phyloP scores from a whole-genome alignment of 2,797 vertebrate genomes.

The Rhinella marina region DNA sequence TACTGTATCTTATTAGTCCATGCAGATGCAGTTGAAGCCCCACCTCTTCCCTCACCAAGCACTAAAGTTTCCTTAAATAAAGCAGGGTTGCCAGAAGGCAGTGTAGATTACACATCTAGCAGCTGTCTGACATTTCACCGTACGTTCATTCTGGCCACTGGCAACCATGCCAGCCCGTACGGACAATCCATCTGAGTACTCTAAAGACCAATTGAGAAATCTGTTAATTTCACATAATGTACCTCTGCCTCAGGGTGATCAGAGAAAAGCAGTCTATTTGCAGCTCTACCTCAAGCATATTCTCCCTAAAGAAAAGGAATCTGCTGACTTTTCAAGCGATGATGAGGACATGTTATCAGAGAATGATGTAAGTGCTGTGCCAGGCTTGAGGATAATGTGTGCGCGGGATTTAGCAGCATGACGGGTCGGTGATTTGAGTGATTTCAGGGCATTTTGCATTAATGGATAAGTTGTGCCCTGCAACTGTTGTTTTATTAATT shows the following conservation, averaged over 20 bases:
- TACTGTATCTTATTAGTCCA: too few species aligned
- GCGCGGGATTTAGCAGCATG: not conserved
- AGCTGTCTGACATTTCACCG: conserved; percentile 48
- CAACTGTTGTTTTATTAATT: not conserved
- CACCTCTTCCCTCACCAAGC: not conserved
- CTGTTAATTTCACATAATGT: conserved; percentile 75
- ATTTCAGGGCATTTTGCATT: not conserved
- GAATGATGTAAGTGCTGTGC: conserved; percentile 45
- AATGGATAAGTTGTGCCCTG: not conserved
- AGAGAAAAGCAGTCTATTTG: conserved; percentile 74
- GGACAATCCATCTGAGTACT: conserved; percentile 71
- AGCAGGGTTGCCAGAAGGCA: not conserved
- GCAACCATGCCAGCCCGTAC: conserved; percentile 73
- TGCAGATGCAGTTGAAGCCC: not conserved
- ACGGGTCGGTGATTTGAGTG: not conserved
- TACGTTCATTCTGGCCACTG: conserved; percentile 10
- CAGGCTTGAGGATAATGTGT: not conserved
- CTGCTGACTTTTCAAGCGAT: conserved; percentile 79
- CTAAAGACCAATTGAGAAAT: conserved; percentile 74
- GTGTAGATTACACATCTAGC: conserved; percentile 36
- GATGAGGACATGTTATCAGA: conserved; percentile 71
- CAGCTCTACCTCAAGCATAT: conserved; percentile 73
- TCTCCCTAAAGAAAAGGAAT: conserved; percentile 60
- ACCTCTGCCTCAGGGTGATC: conserved; percentile 70
- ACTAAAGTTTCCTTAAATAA: conserved; percentile 52